These are phyloP conservation scores for Dendronephthya gigantea DNA, from an alignment of 64 coral and sea anemone genomes.

Conservation along the genomic window DNA sequence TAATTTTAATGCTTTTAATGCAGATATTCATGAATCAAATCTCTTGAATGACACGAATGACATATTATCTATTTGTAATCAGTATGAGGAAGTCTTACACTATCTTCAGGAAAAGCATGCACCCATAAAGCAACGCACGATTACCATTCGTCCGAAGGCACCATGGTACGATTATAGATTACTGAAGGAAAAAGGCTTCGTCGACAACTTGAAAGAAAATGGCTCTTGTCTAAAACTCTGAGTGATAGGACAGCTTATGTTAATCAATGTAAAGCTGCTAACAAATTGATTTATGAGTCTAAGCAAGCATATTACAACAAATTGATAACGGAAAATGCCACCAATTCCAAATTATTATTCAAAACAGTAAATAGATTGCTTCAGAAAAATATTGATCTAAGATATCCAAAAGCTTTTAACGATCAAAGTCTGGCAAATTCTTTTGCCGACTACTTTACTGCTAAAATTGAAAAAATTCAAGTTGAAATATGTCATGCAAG, in stretches of 20 bases:
- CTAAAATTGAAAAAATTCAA: slow-evolving; percentile 18
- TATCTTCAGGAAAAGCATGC: slow-evolving; percentile 26
- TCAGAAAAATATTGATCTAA: not conserved
- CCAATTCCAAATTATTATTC: slow-evolving; percentile 22
- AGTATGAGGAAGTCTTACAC: slow-evolving; percentile 22
- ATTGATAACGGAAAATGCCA: slow-evolving; percentile 19
- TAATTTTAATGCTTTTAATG: not conserved
- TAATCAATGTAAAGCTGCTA: slow-evolving; percentile 30
- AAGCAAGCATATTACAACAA: slow-evolving; percentile 21
- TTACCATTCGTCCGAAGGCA: slow-evolving; percentile 35
- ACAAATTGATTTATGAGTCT: slow-evolving; percentile 29
- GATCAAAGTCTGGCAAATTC: not conserved
- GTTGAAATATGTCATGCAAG: slow-evolving; percentile 21
- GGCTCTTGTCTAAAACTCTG: slow-evolving; percentile 12
- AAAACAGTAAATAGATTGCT: slow-evolving; percentile 28
- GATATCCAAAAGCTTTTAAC: not conserved
- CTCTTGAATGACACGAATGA: not conserved
- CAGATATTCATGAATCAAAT: not conserved
- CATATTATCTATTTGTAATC: not conserved
- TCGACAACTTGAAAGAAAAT: slow-evolving; percentile 39
- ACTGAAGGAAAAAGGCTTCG: not conserved
- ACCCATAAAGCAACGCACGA: slow-evolving; percentile 14
- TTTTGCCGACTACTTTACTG: not conserved
- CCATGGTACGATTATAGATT: slow-evolving; percentile 45
- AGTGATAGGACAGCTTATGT: slow-evolving; percentile 21